phyloP scores from a whole-genome alignment of 2,888 invertebrate species.

The Polia nebulosa region DNA sequence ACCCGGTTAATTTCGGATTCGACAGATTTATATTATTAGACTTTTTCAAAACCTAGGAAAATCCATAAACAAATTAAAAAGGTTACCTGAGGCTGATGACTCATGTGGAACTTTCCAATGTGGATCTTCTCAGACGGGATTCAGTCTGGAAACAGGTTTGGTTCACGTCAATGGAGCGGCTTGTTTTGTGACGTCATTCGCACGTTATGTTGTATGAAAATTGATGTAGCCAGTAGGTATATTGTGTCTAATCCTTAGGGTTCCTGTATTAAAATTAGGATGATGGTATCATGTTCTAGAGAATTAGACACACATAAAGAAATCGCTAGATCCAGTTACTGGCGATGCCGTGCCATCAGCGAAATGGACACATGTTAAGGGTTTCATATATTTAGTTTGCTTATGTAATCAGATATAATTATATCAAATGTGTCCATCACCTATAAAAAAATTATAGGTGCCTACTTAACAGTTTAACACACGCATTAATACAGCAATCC shows the following conservation, averaged over 20 bases:
- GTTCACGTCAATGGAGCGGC: slow-evolving; percentile 10
- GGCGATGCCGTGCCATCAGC: neutral
- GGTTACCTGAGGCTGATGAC: neutral
- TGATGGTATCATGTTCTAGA: no score
- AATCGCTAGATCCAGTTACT: neutral
- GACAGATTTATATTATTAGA: neutral
- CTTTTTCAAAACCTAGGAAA: slow-evolving; percentile 6
- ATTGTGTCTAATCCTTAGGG: slow-evolving; percentile 12
- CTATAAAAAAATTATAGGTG: no score
- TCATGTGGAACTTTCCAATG: slow-evolving; percentile 24
- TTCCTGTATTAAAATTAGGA: neutral
- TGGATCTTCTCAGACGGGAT: slow-evolving; percentile 2
- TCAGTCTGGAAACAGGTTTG: slow-evolving; percentile 43
- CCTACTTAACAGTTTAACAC: no score
- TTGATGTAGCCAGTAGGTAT: neutral
- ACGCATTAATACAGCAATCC: neutral
- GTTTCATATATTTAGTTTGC: no score
- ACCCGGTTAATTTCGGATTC: neutral
- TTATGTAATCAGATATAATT: no score
- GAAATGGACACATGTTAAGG: no score
- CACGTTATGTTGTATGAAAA: slow-evolving; percentile 1
- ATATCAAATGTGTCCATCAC: no score
- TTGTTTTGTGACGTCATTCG: slow-evolving; percentile 14
- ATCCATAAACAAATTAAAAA: slow-evolving; percentile 8
- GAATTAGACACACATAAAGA: neutral